A percentile compares a stretch with the other conserved stretches of the same genome.
phyloP scores from a whole-genome alignment of 2,113 vertebrate species.

The Hemiprocne comata region DNA sequence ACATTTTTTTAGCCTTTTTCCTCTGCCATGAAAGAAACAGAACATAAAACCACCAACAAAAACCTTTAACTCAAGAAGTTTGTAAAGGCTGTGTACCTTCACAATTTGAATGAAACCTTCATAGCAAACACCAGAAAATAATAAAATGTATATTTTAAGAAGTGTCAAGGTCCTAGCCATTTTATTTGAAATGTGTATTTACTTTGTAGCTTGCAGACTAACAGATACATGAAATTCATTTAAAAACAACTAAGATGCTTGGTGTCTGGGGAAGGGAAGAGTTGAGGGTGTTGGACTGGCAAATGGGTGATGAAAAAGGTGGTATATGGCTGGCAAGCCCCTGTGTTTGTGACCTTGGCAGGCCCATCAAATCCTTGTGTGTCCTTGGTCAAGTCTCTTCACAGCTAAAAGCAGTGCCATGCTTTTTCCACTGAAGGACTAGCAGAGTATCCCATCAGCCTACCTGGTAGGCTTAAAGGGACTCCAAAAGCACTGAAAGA shows the following conservation, averaged over 20 bases:
- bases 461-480: neutral
- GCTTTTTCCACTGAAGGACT: neutral
- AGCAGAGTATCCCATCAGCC: neutral
- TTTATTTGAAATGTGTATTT: conserved; percentile 71
- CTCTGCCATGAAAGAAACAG: conserved; percentile 77
- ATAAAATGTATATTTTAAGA: conserved; percentile 80
- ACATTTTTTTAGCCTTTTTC: conserved; percentile 91
- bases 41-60: conserved; percentile 8
- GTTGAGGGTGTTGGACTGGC: neutral
- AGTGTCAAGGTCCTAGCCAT: conserved; percentile 76
- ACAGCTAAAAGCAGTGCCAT: neutral
- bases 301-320: neutral
- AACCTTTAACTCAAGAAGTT: conserved; percentile 75
- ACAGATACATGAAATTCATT: conserved; percentile 26
- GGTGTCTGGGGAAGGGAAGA: neutral
- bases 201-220: conserved; percentile 39
- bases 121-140: conserved; percentile 75
- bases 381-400: neutral
- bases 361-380: neutral
- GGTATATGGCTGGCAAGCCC: neutral
- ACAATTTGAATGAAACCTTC: conserved; percentile 76
- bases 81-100: conserved; percentile 77
- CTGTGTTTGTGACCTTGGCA: neutral
- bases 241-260: neutral
- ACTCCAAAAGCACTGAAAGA: neutral